Evolutionary conservation across 2,888 invertebrate genomes (phyloP).

Genomic region (Archips xylosteana): DNA sequence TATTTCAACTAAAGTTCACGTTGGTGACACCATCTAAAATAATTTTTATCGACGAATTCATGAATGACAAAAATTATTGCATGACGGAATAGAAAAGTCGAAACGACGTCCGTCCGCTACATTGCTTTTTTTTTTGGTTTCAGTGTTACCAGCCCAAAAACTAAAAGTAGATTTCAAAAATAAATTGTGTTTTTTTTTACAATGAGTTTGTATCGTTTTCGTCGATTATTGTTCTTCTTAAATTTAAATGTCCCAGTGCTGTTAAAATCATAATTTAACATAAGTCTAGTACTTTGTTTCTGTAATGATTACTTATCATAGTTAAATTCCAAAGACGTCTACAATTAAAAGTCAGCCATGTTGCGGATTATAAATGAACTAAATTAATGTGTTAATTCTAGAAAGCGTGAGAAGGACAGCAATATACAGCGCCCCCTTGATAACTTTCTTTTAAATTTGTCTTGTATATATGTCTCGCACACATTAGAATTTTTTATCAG

Average conservation of each 20-base stretch:
- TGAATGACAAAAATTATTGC: conserved; percentile 85
- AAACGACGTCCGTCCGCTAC: conserved; percentile 83
- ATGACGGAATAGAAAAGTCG: conserved; percentile 85
- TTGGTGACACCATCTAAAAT: conserved; percentile 78
- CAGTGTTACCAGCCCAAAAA: conserved; percentile 62
- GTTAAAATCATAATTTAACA: neutral
- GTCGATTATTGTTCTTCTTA: neutral
- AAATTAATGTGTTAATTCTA: neutral
- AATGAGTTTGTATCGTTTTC: neutral
- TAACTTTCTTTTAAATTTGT: neutral
- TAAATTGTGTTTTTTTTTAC: neutral
- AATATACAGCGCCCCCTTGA: neutral
- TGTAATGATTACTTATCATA: no score
- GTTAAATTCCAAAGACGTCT: neutral
- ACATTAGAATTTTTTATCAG: neutral
- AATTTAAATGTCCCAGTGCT: neutral
- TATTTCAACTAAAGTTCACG: conserved; percentile 78
- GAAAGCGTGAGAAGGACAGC: neutral
- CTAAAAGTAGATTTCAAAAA: neutral
- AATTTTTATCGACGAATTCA: conserved; percentile 81
- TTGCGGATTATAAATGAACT: neutral
- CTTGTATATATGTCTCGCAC: neutral
- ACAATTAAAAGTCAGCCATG: neutral
- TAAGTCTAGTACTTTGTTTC: neutral
- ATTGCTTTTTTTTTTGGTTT: conserved; percentile 73